Base-by-base conservation (phyloP, 2,113 vertebrate species). In the Indri indri region DNA sequence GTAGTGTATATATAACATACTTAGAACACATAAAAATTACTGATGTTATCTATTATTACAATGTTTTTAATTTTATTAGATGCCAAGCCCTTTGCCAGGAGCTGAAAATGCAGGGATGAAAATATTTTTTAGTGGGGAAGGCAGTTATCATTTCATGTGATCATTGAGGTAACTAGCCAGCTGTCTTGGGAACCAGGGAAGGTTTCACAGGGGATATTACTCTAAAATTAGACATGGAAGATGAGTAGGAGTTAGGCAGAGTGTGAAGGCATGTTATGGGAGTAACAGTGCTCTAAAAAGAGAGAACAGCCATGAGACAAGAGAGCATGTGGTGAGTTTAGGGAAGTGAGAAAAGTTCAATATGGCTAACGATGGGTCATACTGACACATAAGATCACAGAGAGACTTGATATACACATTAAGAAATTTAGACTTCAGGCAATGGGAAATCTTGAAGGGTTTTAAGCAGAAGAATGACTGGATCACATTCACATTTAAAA, bases 91-190 rank as follows among this genome's bases (percentile, higher is more conserved):
- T 96, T 83, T 90, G 25, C 17, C 52, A 23, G 20, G 50, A 90
- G 37, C 34, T 95, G 37, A 70, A 95, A 86, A 16, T 70, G 76
- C 50, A 86, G n/a, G 73, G 23, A 76, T 61, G n/a, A 90, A 96
- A 92, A 95, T 57, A 32, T 27, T 32, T 95, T 85, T 68, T 57
- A 81, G 23, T 40, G 23, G 22, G 13, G 27, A 9, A 77, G 25
- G 37, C 20, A 92, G 34, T 86, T 94, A 81, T 27, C 37, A 61
- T 54, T 83, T 52, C 13, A 22, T 73, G 25, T 79, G 32, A 68
- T 83, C 52, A 84, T 16, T 83, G 40, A 91, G 52, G 27, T 91
- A 81, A 63, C 50, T 70, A 91, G 40, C 18, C 16, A 86, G 13
- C 79, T 88, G 25, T 65, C 52, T 76, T 13, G 17, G 63, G n/a